Percentiles rank a stretch among this genome's conserved stretches.
These are phyloP conservation scores for Megalonaias nervosa DNA, from an alignment of 1,140 invertebrate species.

Conservation along the genomic window DNA sequence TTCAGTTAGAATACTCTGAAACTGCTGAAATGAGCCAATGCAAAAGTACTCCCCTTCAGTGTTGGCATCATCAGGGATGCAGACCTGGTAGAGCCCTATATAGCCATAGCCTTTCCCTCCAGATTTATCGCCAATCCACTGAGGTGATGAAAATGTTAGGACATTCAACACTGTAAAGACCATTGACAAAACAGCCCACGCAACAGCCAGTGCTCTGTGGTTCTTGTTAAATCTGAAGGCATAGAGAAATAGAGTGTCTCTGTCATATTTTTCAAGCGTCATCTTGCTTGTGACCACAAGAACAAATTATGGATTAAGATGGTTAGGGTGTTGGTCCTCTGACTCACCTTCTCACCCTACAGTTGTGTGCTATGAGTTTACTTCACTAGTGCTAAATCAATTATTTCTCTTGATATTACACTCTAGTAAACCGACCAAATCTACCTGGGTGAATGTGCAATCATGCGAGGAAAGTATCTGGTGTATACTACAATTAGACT, in stretches of 20 bases:
- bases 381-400: no score
- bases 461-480: no score
- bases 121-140: slow-evolving; percentile 86
- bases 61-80: slow-evolving; percentile 67
- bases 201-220: slow-evolving; percentile 90
- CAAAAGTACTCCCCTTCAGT: slow-evolving; percentile 72
- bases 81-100: slow-evolving; percentile 90
- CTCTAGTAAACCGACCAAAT: no score
- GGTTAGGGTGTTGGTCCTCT: background rate
- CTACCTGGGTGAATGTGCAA: no score
- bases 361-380: slow-evolving; percentile 1
- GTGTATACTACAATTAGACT: no score
- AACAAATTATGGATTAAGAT: background rate
- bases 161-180: slow-evolving; percentile 95
- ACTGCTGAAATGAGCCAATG: slow-evolving; percentile 86
- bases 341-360: background rate
- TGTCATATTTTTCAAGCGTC: slow-evolving; percentile 28
- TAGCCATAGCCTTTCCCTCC: slow-evolving; percentile 88
- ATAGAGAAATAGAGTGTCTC: slow-evolving; percentile 29
- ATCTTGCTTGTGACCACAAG: slow-evolving; percentile 3
- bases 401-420: no score
- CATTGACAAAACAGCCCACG: slow-evolving; percentile 95
- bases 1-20: slow-evolving; percentile 85
- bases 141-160: slow-evolving; percentile 94
- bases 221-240: slow-evolving; percentile 35